Percentiles rank a stretch among this genome's conserved stretches.
These are phyloP conservation scores for Portevinia maculata DNA, from an alignment of 2,888 invertebrate species.

Conservation along the genomic window DNA sequence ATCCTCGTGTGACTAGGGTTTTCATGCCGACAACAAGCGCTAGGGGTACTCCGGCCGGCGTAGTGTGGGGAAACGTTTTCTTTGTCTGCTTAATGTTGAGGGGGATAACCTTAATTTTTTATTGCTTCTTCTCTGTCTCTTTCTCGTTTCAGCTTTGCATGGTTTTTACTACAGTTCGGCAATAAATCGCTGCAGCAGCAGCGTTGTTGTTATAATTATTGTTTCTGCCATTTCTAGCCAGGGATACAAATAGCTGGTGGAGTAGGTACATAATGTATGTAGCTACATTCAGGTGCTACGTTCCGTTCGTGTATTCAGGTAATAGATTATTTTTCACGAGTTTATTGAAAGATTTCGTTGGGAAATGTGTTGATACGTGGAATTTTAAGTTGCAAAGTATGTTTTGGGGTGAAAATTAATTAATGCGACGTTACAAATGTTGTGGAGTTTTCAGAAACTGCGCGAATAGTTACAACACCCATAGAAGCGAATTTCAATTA, in stretches of 20 bases:
- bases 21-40: constrained; percentile 29
- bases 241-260: constrained; percentile 1
- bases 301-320: constrained; percentile 67
- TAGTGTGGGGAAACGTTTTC: constrained; percentile 26
- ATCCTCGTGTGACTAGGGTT: constrained; percentile 68
- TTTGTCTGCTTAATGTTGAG: constrained; percentile 37
- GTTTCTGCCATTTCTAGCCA: constrained; percentile 61
- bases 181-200: constrained; percentile 69
- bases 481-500: neutral
- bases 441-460: neutral
- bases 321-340: constrained; percentile 64
- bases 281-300: constrained; percentile 62
- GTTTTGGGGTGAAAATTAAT: constrained; percentile 60
- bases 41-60: neutral
- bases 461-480: neutral
- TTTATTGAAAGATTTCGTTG: constrained; percentile 66
- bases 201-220: constrained; percentile 71
- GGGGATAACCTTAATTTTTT: constrained; percentile 57
- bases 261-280: neutral
- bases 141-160: neutral
- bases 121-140: constrained; percentile 2
- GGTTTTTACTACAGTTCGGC: constrained; percentile 60
- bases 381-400: constrained; percentile 23
- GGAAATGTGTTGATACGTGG: constrained; percentile 38
- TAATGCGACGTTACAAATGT: constrained; percentile 57